Conservation (phyloP, 2,797 vertebrate genomes). For the Rhinogobio ventralis region DNA sequence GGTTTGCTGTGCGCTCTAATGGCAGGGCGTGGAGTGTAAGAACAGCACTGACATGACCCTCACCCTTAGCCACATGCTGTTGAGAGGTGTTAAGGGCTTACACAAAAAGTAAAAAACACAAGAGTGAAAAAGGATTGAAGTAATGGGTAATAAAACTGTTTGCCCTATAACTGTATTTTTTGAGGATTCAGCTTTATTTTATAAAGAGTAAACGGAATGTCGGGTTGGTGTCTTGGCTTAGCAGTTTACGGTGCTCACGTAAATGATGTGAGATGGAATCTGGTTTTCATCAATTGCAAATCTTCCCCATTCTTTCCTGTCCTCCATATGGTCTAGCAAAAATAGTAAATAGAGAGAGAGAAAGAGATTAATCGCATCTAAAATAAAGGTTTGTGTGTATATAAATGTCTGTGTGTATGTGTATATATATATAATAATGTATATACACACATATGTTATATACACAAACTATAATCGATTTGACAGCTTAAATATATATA, state of each 20-base stretch:
- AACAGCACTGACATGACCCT: slow-evolving; percentile 48
- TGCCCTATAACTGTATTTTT: slow-evolving; percentile 1
- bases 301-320: not conserved
- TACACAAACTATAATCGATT: too few species aligned
- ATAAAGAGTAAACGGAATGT: not conserved
- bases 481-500: too few species aligned
- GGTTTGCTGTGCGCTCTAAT: slow-evolving; percentile 37
- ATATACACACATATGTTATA: too few species aligned
- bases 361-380: too few species aligned
- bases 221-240: not conserved
- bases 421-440: not conserved
- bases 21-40: slow-evolving; percentile 30
- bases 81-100: not conserved
- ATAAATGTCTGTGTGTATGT: not conserved
- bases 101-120: slow-evolving; percentile 11
- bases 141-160: not conserved
- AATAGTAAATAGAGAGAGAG: not conserved
- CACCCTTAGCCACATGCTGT: slow-evolving; percentile 25
- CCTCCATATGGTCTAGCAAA: not conserved
- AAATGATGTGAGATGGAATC: not conserved
- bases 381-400: too few species aligned
- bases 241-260: not conserved
- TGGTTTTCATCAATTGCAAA: not conserved
- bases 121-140: not conserved
- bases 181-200: not conserved